Percentiles rank a stretch among this genome's conserved stretches.
Conservation (phyloP, 2,113 vertebrate genomes). For the Zosterops borbonicus region DNA sequence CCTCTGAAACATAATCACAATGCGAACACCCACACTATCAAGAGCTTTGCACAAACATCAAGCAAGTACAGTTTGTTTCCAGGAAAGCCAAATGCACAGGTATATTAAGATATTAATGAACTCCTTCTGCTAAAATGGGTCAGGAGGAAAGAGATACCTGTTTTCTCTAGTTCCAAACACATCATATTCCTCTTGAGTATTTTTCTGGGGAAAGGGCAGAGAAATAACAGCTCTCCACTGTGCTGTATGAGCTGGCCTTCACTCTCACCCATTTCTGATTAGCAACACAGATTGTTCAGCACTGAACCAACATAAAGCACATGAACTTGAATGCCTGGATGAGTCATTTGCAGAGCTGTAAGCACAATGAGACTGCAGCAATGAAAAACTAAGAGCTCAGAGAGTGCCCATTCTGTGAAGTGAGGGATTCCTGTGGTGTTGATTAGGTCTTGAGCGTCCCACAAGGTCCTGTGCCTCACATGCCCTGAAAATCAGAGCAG, state of each 20-base stretch:
- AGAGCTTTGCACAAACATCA: neutral
- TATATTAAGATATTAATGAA: conserved; percentile 1
- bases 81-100: neutral
- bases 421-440: neutral
- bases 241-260: neutral
- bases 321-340: neutral
- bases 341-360: conserved; percentile 35
- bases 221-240: neutral
- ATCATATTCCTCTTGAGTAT: neutral
- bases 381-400: neutral
- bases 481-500: neutral
- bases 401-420: neutral
- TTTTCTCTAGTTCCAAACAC: neutral
- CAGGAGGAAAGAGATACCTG: neutral
- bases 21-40: neutral
- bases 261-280: neutral
- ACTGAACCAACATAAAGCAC: neutral
- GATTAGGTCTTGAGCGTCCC: neutral
- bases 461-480: neutral
- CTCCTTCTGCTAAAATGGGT: neutral
- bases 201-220: neutral
- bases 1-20: neutral
- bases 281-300: conserved; percentile 15
- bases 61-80: neutral
- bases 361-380: neutral